Evolutionary conservation across 1,140 invertebrate genomes (phyloP).

Genomic region (Mya arenaria): DNA sequence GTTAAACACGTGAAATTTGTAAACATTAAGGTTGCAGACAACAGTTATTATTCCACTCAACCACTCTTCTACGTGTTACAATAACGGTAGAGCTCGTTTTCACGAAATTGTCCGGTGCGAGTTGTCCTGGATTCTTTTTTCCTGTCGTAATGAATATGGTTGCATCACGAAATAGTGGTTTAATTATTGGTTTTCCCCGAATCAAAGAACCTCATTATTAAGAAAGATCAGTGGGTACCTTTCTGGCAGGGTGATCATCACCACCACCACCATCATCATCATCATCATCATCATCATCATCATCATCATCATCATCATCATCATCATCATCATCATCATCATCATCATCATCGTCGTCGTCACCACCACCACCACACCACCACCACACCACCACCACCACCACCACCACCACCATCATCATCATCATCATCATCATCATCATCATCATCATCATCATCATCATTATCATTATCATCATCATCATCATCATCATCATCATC

Average conservation of each 20-base stretch:
- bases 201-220: too few species aligned
- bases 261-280: slow-evolving; percentile 1
- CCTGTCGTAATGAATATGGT: too few species aligned
- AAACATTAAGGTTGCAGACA: too few species aligned
- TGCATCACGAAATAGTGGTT: too few species aligned
- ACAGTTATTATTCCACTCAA: too few species aligned
- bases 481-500: slow-evolving; percentile 25
- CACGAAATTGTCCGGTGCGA: too few species aligned
- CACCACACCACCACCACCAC: background rate
- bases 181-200: too few species aligned
- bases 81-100: too few species aligned
- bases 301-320: slow-evolving; percentile 22
- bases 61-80: too few species aligned
- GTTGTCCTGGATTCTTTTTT: too few species aligned
- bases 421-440: slow-evolving; percentile 26
- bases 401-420: slow-evolving; percentile 3
- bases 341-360: slow-evolving; percentile 43
- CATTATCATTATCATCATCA: slow-evolving; percentile 19
- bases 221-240: too few species aligned
- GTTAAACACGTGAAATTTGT: too few species aligned
- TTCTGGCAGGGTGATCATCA: background rate
- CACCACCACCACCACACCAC: background rate
- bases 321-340: slow-evolving; percentile 46
- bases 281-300: slow-evolving; percentile 25
- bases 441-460: slow-evolving; percentile 22